Evolutionary conservation across 2,888 invertebrate species (phyloP).

Genomic region (Apamea epomidion): DNA sequence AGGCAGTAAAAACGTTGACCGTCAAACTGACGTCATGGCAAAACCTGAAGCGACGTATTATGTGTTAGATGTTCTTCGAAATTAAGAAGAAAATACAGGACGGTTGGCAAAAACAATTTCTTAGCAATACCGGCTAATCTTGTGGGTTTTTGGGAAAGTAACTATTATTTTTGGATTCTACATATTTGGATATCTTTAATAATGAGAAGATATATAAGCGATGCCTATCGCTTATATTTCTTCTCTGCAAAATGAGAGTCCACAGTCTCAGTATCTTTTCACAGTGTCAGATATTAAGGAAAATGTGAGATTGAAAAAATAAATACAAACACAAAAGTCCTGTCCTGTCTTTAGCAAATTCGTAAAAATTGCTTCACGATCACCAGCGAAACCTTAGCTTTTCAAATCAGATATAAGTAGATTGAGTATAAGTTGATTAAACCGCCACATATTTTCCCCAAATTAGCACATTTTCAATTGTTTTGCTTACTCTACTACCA

Average conservation of each 20-base stretch:
- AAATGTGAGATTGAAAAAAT: not conserved
- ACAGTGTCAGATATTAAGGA: not conserved
- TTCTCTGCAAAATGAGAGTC: too few relatives aligned
- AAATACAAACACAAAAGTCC: not conserved
- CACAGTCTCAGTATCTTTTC: not conserved
- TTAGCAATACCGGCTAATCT: too few relatives aligned
- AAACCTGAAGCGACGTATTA: slow-evolving; percentile 30
- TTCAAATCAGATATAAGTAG: not conserved
- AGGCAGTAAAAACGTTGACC: slow-evolving; percentile 34
- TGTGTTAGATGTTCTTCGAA: slow-evolving; percentile 9
- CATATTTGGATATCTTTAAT: not conserved
- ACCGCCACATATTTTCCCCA: too few relatives aligned
- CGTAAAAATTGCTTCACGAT: not conserved
- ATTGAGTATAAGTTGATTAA: not conserved
- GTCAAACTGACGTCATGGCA: slow-evolving; percentile 45
- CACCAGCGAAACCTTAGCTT: too few relatives aligned
- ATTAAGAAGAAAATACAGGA: not conserved
- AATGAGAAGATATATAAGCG: too few relatives aligned
- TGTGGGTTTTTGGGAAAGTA: not conserved
- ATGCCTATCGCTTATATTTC: too few relatives aligned
- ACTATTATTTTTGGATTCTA: not conserved
- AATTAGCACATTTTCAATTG: not conserved
- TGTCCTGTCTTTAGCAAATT: not conserved
- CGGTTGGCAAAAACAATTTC: not conserved
- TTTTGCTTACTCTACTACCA: slow-evolving; percentile 41